A percentile compares a stretch with the other conserved stretches of the same genome.
Evolutionary conservation across 2,797 vertebrate genomes (phyloP).

Genomic region (Intellagama lesueurii): DNA sequence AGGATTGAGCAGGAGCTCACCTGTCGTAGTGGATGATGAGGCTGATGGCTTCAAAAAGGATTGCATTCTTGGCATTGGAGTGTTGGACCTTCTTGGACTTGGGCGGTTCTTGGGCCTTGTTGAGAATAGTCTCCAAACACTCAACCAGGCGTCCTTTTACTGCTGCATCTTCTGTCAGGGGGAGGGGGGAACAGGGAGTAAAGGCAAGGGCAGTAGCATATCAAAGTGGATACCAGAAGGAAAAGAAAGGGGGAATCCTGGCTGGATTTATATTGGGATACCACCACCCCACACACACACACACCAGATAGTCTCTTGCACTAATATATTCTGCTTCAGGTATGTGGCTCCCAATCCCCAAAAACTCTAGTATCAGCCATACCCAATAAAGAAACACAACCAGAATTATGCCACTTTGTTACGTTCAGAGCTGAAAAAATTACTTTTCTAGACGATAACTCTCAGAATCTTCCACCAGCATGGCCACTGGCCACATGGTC

Average conservation of each 20-base stretch:
- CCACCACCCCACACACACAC: neutral
- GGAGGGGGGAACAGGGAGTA: accelerated
- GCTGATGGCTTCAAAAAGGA: slow-evolving; percentile 78
- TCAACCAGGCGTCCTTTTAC: slow-evolving; percentile 79
- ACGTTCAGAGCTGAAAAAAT: neutral
- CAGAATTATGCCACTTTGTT: neutral
- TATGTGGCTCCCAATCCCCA: too few relatives aligned
- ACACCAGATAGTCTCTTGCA: neutral
- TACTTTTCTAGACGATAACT: too few relatives aligned
- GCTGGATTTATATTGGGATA: neutral
- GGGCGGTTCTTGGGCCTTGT: slow-evolving; percentile 78
- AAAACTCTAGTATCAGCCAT: too few relatives aligned
- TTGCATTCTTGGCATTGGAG: slow-evolving; percentile 78
- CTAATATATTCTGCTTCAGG: neutral
- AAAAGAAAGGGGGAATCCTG: too few relatives aligned
- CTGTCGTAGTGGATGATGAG: slow-evolving; percentile 80
- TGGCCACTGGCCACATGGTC: too few relatives aligned
- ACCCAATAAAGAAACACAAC: neutral
- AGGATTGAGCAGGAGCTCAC: slow-evolving; percentile 18
- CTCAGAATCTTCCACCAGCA: too few relatives aligned
- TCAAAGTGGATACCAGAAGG: neutral
- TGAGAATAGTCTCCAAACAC: slow-evolving; percentile 74
- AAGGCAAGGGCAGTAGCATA: accelerated
- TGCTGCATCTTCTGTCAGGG: slow-evolving; percentile 77
- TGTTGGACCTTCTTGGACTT: slow-evolving; percentile 80